Percentiles rank a stretch among this genome's conserved stretches.
Evolutionary conservation across 2,797 vertebrate genomes (phyloP).

Genomic region (Parauchenoglanis punctatus): DNA sequence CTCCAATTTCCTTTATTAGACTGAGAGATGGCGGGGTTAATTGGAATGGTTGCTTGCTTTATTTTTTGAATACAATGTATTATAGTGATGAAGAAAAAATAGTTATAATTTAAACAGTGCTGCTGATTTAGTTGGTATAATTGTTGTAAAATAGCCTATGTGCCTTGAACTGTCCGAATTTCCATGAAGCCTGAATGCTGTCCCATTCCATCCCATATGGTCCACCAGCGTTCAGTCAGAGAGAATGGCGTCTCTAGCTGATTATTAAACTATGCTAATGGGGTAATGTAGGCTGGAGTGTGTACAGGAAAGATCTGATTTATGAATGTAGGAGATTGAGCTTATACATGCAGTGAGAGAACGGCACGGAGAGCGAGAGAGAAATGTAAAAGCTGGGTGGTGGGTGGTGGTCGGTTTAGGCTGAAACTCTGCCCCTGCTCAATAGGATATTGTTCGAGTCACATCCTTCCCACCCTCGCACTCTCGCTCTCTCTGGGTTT

Average conservation of each 20-base stretch:
- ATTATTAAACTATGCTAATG: background rate
- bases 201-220: background rate
- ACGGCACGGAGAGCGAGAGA: background rate
- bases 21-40: background rate
- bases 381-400: background rate
- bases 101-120: background rate
- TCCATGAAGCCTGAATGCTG: background rate
- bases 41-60: background rate
- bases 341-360: background rate
- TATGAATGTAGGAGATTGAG: background rate
- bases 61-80: background rate
- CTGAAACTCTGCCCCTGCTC: constrained; percentile 42
- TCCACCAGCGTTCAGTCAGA: background rate
- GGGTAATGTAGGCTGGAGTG: background rate
- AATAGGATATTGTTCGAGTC: constrained; percentile 77
- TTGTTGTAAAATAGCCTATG: background rate
- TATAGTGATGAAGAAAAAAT: background rate
- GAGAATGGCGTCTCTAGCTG: background rate
- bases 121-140: background rate
- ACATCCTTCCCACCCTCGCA: constrained; percentile 66
- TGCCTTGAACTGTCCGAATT: background rate
- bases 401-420: constrained; percentile 26
- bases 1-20: no score
- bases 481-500: constrained; percentile 60
- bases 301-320: background rate